Base-by-base conservation (phyloP, 2,888 invertebrate species). In the Stenchaetothrips biformis region DNA sequence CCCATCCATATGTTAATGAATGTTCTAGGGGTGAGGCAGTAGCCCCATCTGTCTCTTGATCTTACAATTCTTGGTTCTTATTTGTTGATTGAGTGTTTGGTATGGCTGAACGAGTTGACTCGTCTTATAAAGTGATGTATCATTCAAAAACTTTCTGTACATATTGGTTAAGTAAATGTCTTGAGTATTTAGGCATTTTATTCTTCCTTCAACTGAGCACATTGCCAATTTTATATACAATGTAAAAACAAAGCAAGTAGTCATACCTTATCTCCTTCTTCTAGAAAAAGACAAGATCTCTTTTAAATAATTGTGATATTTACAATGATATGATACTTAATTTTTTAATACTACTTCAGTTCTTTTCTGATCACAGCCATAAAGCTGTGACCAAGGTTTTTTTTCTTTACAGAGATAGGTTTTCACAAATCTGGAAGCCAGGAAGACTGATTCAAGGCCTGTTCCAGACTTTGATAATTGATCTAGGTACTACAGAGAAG, bases 301-400 rank as follows among this genome's bases (percentile, higher is more conserved):
- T 37, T 74, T 25, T 74, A 25, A 74, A 74, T 74, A 74, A 11
- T 21, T n/a, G 7, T 74, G 67, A 74, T 74, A 74, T 21, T 25
- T 74, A 74, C 67, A 74, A 74, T 74, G 67, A 74, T 74, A 74
- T 74, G 67, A 74, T 1, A 37, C 37, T 37, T 37, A 37, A 21
- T 74, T n/a, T 74, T 74, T 21, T 8, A 59, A 37, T 37, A 37
- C 37, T 37, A 37, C 37, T 37, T 37, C 37, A 37, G 37, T 37
- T 37, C 37, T 37, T 37, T 37, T 37, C 37, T 37, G 37, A 4
- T 37, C 37, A 37, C 37, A 4, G 37, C 37, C 37, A 37, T 37
- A 4, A 37, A 37, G 2, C 2, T 4, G 4, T 37, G 37, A 37
- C 37, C 4, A 37, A 37, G 37, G 37, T 2, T 2, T 2, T 37